Evolutionary conservation across 2,888 invertebrate species (phyloP).

Genomic region (Tiliacea aurago): DNA sequence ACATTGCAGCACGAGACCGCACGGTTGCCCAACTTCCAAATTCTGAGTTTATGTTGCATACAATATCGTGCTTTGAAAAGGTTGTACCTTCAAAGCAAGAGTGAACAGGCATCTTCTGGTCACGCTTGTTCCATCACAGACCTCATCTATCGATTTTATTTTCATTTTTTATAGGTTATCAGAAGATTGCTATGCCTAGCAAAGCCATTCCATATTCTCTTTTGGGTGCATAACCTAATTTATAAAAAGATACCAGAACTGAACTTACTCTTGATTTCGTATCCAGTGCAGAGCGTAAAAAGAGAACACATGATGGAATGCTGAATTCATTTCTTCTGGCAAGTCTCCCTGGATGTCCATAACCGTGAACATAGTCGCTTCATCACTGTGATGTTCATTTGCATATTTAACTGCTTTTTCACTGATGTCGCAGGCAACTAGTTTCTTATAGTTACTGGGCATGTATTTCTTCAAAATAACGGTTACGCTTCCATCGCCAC

Average conservation of each 20-base stretch:
- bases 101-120: background rate
- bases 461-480: slow-evolving; percentile 91
- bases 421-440: slow-evolving; percentile 93
- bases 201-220: background rate
- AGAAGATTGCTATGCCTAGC: background rate
- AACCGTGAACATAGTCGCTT: slow-evolving; percentile 66
- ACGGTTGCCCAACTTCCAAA: background rate
- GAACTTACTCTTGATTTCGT: slow-evolving; percentile 61
- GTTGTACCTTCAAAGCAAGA: background rate
- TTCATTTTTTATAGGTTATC: too few relatives aligned
- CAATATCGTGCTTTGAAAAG: background rate
- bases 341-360: slow-evolving; percentile 59
- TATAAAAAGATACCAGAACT: background rate
- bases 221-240: background rate
- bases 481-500: slow-evolving; percentile 92
- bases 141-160: background rate
- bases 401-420: slow-evolving; percentile 93
- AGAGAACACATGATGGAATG: slow-evolving; percentile 64
- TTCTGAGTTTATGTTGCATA: background rate
- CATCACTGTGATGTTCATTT: slow-evolving; percentile 83
- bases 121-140: background rate
- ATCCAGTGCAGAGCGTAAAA: slow-evolving; percentile 64
- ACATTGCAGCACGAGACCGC: background rate
- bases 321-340: slow-evolving; percentile 56
- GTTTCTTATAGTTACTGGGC: slow-evolving; percentile 85